Evolutionary conservation across 1,140 invertebrate species (phyloP).

Genomic region (Polyergus mexicanus): DNA sequence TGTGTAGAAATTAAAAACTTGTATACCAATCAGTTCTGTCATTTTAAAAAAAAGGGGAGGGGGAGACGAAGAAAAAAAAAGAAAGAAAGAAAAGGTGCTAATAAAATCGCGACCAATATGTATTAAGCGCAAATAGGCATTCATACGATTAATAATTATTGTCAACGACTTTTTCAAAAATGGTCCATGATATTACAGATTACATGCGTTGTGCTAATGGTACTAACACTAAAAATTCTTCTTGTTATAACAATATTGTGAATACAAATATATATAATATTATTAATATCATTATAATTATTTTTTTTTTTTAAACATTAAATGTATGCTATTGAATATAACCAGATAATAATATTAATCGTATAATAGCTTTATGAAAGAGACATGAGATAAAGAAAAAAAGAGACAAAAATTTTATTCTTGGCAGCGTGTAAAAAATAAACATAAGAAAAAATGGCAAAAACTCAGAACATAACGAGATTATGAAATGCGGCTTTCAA

Average conservation of each 20-base stretch:
- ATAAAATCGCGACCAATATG: constrained; percentile 9
- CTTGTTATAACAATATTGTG: neutral
- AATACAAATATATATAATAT: neutral
- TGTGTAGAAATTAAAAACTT: neutral
- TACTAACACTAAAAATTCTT: neutral
- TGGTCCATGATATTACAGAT: neutral
- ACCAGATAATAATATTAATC: constrained; percentile 27
- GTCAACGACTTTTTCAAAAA: neutral
- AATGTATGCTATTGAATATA: neutral
- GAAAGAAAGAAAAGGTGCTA: neutral
- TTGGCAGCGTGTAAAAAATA: neutral
- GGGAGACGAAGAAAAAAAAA: no score
- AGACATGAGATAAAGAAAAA: neutral
- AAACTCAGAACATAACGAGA: neutral
- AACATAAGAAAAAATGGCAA: neutral
- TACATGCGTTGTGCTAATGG: neutral
- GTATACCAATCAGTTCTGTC: neutral
- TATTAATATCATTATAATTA: constrained; percentile 18
- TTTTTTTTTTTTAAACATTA: neutral
- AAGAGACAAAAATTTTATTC: neutral
- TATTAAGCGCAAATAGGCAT: constrained; percentile 5
- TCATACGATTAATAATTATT: constrained; percentile 28
- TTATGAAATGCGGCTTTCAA: neutral
- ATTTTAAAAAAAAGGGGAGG: neutral
- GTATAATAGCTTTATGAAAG: neutral